Base-by-base conservation (phyloP, 2,888 invertebrate genomes). In the Amblyjoppa proteus region DNA sequence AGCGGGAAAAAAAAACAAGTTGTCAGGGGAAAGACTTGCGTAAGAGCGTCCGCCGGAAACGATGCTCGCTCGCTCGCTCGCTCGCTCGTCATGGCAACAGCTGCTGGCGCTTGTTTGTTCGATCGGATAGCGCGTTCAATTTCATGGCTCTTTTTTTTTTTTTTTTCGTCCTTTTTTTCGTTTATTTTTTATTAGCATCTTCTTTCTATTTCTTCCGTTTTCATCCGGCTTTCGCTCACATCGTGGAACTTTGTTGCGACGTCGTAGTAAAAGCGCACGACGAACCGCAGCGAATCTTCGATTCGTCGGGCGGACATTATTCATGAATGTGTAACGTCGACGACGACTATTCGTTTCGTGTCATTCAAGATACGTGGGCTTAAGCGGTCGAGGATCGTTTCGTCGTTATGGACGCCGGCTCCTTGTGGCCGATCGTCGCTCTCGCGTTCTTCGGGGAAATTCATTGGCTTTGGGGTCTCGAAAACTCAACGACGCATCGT, bases 1-100 rank as follows among this genome's bases (percentile, higher is more conserved):
- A 58, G 53, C 51, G 16, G 25, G 28, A 53, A 41, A 41, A 79
- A 56, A 9, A 61, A 41, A 61, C 74, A 64, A 20, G 16, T 56
- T 20, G 66, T 7, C 38, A 56, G 49, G 68, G 49, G 69, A 68
- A 76, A 76, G 16, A 74, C 75, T 77, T 80, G 82, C 79, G 82
- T 78, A 86, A 86, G 66, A 74, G 56, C 66, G 51, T 84, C 61
- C 82, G 78, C 84, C 80, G 86, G 84, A 87, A 87, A 86, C 84
- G 83, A 87, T 66, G 11, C 61, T 70, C 61, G 53, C 49, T 74
- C 61, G 61, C 49, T 74, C 61, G 53, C 49, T 74, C 61, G 31
- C 49, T 74, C 61, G 53, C 49, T 74, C 61, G 61, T 61, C 74
- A 61, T 74, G 74, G 74, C 74, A 74, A 74, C 74, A 61, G 74